These are phyloP conservation scores for Drosophila carrolli DNA, from an alignment of 1,140 invertebrate genomes.

Conservation along the genomic window DNA sequence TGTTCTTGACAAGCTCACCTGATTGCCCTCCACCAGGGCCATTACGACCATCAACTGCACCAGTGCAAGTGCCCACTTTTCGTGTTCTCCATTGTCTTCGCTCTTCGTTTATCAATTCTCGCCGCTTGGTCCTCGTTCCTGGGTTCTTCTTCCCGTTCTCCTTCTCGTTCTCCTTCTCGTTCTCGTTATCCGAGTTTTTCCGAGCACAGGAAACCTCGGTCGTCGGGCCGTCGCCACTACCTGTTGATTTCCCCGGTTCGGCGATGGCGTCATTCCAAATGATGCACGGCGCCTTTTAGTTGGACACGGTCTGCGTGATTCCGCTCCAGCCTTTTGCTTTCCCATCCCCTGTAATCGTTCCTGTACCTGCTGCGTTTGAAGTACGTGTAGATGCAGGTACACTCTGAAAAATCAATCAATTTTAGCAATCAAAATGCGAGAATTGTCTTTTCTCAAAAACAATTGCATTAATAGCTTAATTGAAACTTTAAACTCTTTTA, in stretches of 20 bases:
- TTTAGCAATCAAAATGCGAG: too few species aligned
- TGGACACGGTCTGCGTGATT: slow-evolving; percentile 80
- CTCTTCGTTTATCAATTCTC: slow-evolving; percentile 29
- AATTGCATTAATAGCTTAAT: too few species aligned
- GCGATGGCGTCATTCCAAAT: slow-evolving; percentile 70
- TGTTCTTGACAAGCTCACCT: slow-evolving; percentile 9
- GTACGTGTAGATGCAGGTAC: slow-evolving; percentile 8
- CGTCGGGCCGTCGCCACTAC: slow-evolving; percentile 60
- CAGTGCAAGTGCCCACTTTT: slow-evolving; percentile 23
- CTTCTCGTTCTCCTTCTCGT: neutral
- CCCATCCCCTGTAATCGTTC: slow-evolving; percentile 3
- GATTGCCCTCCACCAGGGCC: neutral
- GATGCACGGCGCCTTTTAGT: slow-evolving; percentile 81
- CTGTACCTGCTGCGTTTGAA: slow-evolving; percentile 22
- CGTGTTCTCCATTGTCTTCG: neutral
- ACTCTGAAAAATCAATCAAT: slow-evolving; percentile 5
- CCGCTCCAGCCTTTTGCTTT: slow-evolving; percentile 22
- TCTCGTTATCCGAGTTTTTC: slow-evolving; percentile 22
- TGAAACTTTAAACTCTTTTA: too few species aligned
- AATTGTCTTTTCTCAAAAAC: too few species aligned
- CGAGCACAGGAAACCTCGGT: slow-evolving; percentile 59
- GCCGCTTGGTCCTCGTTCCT: slow-evolving; percentile 11
- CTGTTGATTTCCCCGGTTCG: slow-evolving; percentile 70
- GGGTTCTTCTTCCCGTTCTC: too few species aligned
- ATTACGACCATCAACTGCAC: slow-evolving; percentile 4